phyloP scores from a whole-genome alignment of 2,113 vertebrate species.

The Platanista minor region DNA sequence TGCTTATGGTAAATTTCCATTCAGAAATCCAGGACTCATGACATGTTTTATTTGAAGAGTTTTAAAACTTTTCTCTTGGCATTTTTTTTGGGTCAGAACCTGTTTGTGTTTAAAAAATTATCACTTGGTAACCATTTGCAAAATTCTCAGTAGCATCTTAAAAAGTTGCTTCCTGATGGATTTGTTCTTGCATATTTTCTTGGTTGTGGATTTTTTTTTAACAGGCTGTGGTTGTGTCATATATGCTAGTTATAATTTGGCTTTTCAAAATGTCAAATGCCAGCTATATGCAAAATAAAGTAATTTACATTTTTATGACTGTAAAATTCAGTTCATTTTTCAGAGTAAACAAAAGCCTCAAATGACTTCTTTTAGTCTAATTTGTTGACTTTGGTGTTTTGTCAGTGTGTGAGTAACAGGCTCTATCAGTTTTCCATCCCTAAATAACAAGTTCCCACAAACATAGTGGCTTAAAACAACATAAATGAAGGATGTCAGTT shows the following conservation, averaged over 20 bases:
- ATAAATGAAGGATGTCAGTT: neutral
- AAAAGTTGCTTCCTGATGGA: neutral
- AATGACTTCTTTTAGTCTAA: neutral
- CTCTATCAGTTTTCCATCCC: neutral
- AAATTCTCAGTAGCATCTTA: neutral
- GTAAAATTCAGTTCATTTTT: neutral
- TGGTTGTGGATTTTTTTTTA: neutral
- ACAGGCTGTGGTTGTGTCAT: neutral
- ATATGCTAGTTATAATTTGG: neutral
- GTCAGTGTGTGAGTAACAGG: neutral
- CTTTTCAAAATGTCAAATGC: constrained; percentile 21
- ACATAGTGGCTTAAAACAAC: neutral
- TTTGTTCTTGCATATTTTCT: neutral
- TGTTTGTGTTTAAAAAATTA: neutral
- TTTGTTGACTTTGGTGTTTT: constrained; percentile 20
- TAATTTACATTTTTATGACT: constrained; percentile 29
- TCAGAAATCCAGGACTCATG: neutral
- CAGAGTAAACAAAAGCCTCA: neutral
- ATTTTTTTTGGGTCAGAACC: neutral
- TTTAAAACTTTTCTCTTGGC: neutral
- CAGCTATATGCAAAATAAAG: constrained; percentile 11
- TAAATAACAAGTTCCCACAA: neutral
- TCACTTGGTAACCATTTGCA: neutral
- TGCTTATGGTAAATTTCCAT: neutral
- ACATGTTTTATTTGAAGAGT: neutral